Conservation (phyloP, 2,113 vertebrate species). For the Rhinolophus ferrumequinum region DNA sequence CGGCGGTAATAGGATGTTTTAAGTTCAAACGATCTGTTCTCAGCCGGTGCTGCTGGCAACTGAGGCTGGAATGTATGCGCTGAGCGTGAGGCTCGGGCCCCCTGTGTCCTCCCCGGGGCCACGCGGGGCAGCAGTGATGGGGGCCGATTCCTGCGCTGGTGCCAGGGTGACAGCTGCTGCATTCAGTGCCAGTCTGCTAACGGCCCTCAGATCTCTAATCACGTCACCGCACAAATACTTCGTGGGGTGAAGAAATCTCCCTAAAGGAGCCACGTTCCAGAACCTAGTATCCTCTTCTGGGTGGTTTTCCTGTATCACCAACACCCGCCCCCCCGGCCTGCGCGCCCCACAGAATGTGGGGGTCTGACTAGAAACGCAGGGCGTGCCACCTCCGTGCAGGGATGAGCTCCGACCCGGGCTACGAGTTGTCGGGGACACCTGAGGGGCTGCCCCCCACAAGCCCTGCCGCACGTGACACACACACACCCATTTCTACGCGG, state of each 20-base stretch:
- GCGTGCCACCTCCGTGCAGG: fast-evolving
- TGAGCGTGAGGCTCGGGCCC: fast-evolving
- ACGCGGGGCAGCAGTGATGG: fast-evolving
- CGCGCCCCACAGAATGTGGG: fast-evolving
- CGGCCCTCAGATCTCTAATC: not conserved
- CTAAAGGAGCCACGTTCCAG: not conserved
- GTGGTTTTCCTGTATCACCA: fast-evolving
- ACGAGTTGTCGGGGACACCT: fast-evolving
- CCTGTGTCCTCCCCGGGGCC: fast-evolving
- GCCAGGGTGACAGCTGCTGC: fast-evolving
- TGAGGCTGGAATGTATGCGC: fast-evolving
- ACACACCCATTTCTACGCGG: fast-evolving
- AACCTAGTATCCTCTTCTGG: not conserved
- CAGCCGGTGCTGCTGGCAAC: not conserved
- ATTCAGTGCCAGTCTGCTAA: no score
- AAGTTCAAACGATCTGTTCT: not conserved
- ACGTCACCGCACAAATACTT: not conserved
- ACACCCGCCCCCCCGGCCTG: fast-evolving
- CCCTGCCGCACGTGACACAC: not conserved
- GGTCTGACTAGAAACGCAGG: fast-evolving
- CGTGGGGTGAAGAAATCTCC: not conserved
- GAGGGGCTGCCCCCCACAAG: fast-evolving
- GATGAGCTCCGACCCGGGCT: fast-evolving
- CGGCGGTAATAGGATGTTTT: not conserved
- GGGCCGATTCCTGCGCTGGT: fast-evolving